These are phyloP conservation scores for Clarias macrocephalus DNA, from an alignment of 2,113 vertebrate species.

Conservation along the genomic window DNA sequence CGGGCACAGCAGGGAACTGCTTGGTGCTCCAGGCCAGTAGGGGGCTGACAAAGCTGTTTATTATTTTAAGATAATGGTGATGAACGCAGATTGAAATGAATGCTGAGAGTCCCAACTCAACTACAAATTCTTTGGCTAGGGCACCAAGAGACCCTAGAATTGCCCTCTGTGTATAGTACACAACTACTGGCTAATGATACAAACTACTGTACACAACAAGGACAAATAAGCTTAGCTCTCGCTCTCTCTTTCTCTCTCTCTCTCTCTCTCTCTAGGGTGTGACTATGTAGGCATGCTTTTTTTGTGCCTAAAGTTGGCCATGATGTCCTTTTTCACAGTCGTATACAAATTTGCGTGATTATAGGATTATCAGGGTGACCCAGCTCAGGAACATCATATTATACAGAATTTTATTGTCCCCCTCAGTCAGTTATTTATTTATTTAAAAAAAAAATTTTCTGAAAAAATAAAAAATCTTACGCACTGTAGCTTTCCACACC, in stretches of 20 bases:
- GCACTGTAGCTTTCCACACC: not conserved
- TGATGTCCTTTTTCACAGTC: not conserved
- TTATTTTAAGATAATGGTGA: too few relatives aligned
- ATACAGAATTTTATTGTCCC: not conserved
- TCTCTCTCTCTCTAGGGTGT: not conserved
- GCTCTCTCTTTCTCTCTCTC: not conserved
- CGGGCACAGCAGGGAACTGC: too few relatives aligned
- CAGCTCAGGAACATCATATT: slow-evolving; percentile 17
- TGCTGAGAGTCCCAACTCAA: too few relatives aligned
- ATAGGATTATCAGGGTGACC: slow-evolving; percentile 10
- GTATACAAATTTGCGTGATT: not conserved
- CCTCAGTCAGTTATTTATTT: too few relatives aligned
- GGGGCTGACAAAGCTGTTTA: too few relatives aligned
- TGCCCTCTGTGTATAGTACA: not conserved
- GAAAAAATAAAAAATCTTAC: not conserved
- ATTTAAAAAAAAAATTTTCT: not conserved
- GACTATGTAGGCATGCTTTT: not conserved
- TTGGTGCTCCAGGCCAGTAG: too few relatives aligned
- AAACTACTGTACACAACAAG: not conserved
- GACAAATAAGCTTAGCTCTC: not conserved
- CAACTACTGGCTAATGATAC: not conserved
- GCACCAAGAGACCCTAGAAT: too few relatives aligned
- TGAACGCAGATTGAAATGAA: too few relatives aligned
- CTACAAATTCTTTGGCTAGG: too few relatives aligned
- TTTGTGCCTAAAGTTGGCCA: not conserved